These are phyloP conservation scores for Eulimnadia texana DNA, from an alignment of 1,140 invertebrate genomes.

Conservation along the genomic window DNA sequence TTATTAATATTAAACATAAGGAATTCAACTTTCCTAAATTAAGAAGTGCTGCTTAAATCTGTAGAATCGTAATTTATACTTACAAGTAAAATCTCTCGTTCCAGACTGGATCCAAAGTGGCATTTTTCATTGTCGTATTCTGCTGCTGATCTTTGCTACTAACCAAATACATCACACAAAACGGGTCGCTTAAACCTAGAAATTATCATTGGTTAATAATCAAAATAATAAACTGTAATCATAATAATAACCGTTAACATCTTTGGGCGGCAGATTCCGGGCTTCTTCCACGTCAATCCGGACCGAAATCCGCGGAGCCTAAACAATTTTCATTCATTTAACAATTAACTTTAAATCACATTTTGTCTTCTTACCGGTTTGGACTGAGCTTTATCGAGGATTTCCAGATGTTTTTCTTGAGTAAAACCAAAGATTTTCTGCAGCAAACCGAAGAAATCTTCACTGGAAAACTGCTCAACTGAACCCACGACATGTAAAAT, in stretches of 20 bases:
- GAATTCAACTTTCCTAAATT: too few species aligned
- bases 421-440: background rate
- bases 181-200: constrained; percentile 76
- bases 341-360: background rate
- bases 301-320: constrained; percentile 76
- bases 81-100: constrained; percentile 95
- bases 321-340: constrained; percentile 16
- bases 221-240: constrained; percentile 3
- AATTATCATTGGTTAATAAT: background rate
- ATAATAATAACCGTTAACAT: constrained; percentile 66
- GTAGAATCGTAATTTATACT: constrained; percentile 37
- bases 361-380: background rate
- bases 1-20: too few species aligned
- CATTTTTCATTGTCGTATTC: constrained; percentile 78
- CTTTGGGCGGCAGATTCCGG: constrained; percentile 80
- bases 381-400: background rate
- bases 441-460: background rate
- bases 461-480: background rate
- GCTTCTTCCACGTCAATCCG: constrained; percentile 92
- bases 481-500: background rate
- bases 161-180: constrained; percentile 66
- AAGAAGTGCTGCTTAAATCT: too few species aligned
- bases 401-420: background rate
- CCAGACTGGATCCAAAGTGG: constrained; percentile 81
- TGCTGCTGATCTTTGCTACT: constrained; percentile 57